phyloP scores from a whole-genome alignment of 2,113 vertebrate species.

The Amazona guildingii region DNA sequence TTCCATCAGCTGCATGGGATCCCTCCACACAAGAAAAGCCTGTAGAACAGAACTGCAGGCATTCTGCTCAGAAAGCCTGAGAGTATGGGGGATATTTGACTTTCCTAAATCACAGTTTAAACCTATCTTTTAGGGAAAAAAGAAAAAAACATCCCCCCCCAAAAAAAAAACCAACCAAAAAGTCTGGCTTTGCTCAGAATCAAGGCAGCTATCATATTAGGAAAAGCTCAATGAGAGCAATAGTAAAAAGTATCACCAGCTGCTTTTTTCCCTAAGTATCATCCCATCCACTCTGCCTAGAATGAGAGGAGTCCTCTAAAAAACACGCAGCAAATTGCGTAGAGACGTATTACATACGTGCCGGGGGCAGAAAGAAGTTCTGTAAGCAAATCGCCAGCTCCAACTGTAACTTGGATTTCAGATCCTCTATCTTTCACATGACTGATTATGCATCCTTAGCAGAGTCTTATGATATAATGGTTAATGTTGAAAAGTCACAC shows the following conservation, averaged over 20 bases:
- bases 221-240: neutral
- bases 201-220: neutral
- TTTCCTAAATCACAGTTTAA: slow-evolving; percentile 23
- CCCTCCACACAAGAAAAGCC: neutral
- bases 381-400: neutral
- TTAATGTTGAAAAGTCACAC: neutral
- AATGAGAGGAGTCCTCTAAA: neutral
- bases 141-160: too few relatives aligned
- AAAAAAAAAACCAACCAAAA: neutral
- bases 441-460: neutral
- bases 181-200: neutral
- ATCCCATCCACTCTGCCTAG: neutral
- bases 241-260: neutral
- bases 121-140: neutral
- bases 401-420: neutral
- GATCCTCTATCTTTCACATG: neutral
- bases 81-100: neutral
- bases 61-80: neutral
- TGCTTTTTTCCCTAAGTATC: neutral
- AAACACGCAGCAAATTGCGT: neutral
- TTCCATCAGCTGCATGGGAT: neutral
- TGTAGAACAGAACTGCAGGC: neutral
- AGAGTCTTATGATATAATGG: neutral
- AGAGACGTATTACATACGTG: neutral
- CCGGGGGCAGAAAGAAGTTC: neutral